Percentiles rank a stretch among this genome's conserved stretches.
Conservation (phyloP, 2,797 vertebrate genomes). For the Onychomys arenicola region DNA sequence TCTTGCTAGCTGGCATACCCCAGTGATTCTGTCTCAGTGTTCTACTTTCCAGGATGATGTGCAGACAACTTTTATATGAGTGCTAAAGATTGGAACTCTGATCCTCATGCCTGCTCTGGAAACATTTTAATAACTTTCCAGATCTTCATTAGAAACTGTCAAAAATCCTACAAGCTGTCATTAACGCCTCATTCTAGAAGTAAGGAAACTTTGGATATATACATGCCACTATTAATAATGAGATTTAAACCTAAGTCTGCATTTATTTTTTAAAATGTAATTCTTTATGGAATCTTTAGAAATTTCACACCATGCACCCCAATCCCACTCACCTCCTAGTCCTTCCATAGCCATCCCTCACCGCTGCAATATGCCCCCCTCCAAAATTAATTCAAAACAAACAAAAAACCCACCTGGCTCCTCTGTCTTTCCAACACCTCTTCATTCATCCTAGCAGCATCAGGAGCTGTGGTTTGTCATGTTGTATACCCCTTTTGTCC, state of each 20-base stretch:
- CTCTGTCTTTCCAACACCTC: not conserved
- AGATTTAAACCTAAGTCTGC: constrained; percentile 26
- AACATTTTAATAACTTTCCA: not conserved
- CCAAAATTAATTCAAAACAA: not conserved
- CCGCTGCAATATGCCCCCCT: not conserved
- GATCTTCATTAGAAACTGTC: not conserved
- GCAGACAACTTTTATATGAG: no score
- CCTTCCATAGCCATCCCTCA: not conserved
- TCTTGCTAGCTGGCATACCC: not conserved
- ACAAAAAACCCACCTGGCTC: not conserved
- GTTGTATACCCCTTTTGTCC: not conserved
- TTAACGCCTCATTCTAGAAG: not conserved
- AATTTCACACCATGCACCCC: not conserved
- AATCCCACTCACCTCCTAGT: not conserved
- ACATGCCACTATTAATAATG: not conserved
- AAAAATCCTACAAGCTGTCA: not conserved
- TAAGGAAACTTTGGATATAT: not conserved
- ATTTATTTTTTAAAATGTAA: not conserved
- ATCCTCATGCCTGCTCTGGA: not conserved
- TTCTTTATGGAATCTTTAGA: not conserved
- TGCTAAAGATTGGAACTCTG: not conserved
- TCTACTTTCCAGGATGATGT: not conserved
- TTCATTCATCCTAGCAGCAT: not conserved
- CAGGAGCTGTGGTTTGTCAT: not conserved
- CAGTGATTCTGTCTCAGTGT: not conserved